Evolutionary conservation across 1,140 invertebrate species (phyloP).

Genomic region (Antheraea mylitta): DNA sequence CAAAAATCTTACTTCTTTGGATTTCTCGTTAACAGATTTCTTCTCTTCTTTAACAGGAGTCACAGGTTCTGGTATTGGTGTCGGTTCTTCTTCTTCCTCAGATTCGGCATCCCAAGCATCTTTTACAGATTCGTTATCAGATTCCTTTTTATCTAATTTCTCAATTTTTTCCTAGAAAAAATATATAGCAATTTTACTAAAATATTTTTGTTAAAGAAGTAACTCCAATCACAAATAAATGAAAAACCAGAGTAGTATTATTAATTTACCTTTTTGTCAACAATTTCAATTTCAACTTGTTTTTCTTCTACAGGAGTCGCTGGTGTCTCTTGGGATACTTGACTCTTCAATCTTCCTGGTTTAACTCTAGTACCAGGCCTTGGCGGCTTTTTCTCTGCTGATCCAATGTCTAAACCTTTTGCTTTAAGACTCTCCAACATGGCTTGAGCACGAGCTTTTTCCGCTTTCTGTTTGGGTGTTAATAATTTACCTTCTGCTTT

Average conservation of each 20-base stretch:
- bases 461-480: conserved; percentile 95
- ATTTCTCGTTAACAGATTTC: conserved; percentile 34
- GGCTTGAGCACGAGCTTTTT: conserved; percentile 91
- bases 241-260: conserved; percentile 6
- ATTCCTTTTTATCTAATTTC: conserved; percentile 65
- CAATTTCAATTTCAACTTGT: conserved; percentile 80
- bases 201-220: no score
- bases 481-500: conserved; percentile 97
- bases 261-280: conserved; percentile 74
- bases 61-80: conserved; percentile 72
- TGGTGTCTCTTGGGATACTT: conserved; percentile 73
- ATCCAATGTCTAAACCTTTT: conserved; percentile 86
- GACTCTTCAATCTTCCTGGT: conserved; percentile 85
- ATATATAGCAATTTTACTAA: no score
- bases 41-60: conserved; percentile 43
- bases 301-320: conserved; percentile 74
- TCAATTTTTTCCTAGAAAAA: conserved; percentile 38
- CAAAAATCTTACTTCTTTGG: conserved; percentile 49
- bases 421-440: conserved; percentile 93
- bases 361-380: conserved; percentile 87
- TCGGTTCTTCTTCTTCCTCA: conserved; percentile 79
- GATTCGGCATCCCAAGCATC: conserved; percentile 92
- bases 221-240: background rate
- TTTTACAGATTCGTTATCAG: conserved; percentile 83
- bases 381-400: conserved; percentile 80